Base-by-base conservation (phyloP, 2,888 invertebrate genomes). In the Drosophila lutescens region DNA sequence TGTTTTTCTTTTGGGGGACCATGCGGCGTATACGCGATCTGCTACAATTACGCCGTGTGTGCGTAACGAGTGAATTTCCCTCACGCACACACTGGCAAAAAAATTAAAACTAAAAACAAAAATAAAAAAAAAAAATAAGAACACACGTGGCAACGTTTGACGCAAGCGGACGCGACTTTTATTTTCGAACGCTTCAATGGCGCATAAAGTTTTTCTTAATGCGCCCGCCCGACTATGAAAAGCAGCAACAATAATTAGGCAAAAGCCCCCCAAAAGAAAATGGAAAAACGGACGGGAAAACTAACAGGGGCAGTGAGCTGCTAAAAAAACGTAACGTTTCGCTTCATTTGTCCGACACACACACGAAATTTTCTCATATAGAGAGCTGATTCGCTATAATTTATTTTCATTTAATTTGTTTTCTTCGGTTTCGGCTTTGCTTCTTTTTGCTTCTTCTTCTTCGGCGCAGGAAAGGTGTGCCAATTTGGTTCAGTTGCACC, bases 171-270 rank as follows among this genome's bases (percentile, higher is more conserved):
- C 76, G 72, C 88, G 76, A 86, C 83, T 83, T 83, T 83, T 83
- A 88, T 84, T 84, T 88, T 84, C 77, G 84, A 84, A 86, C 84
- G 84, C 84, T 84, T 84, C 88, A 83, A 86, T 88, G 84, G 84
- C 84, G 84, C 84, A 84, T 88, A 88, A 84, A 84, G 86, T 86
- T 84, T 88, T 88, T 73, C 80, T 80, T 80, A 88, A 88, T 84
- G 88, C 66, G 66, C 80, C 88, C 69, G 86, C 86, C 88, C 83
- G 86, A 83, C 76, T 88, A 86, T 79, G 86, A 83, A 86, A 63
- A 68, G 44, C 88, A 88, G 80, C 86, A 84, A 88, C 83, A 83
- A 83, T 88, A 83, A 83, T 88, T 83, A 88, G 86, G 71, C 86
- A 79, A 77, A 86, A 68, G 49, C 40, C 23, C 17, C 53, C 55